These are phyloP conservation scores for Ctenochaetus hawaiiensis DNA, from an alignment of 2,797 vertebrate genomes.

Conservation along the genomic window DNA sequence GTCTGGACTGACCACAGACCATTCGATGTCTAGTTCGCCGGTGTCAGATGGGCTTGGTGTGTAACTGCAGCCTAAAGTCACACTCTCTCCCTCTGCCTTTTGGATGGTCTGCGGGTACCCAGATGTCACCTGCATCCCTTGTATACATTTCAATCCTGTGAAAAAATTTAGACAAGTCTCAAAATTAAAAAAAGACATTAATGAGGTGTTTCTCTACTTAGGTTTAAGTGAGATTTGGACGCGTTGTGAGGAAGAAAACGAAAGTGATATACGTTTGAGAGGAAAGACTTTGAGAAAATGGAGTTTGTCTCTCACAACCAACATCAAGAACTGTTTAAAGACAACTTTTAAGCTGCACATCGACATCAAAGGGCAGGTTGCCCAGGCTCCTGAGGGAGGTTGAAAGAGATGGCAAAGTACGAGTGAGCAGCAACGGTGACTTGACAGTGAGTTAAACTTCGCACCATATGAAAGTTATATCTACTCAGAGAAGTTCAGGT, in stretches of 20 bases:
- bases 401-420: too few relatives aligned
- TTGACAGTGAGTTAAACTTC: too few relatives aligned
- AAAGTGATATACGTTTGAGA: background rate
- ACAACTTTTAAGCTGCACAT: too few relatives aligned
- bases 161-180: conserved; percentile 33
- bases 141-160: conserved; percentile 48
- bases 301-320: too few relatives aligned
- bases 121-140: conserved; percentile 86
- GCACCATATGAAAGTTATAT: too few relatives aligned
- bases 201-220: background rate
- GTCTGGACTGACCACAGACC: conserved; percentile 91
- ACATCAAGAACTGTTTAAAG: too few relatives aligned
- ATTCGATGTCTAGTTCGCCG: conserved; percentile 92
- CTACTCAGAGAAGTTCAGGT: too few relatives aligned
- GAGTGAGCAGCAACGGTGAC: too few relatives aligned
- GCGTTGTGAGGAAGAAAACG: background rate
- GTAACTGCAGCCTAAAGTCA: conserved; percentile 88
- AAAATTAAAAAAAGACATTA: conserved; percentile 21
- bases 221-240: too few relatives aligned
- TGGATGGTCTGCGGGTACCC: conserved; percentile 85
- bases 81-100: conserved; percentile 86
- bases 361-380: too few relatives aligned
- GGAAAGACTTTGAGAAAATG: too few relatives aligned
- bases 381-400: too few relatives aligned
- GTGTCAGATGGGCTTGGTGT: conserved; percentile 81